phyloP scores from a whole-genome alignment of 1,140 invertebrate genomes.

The Delia radicum region DNA sequence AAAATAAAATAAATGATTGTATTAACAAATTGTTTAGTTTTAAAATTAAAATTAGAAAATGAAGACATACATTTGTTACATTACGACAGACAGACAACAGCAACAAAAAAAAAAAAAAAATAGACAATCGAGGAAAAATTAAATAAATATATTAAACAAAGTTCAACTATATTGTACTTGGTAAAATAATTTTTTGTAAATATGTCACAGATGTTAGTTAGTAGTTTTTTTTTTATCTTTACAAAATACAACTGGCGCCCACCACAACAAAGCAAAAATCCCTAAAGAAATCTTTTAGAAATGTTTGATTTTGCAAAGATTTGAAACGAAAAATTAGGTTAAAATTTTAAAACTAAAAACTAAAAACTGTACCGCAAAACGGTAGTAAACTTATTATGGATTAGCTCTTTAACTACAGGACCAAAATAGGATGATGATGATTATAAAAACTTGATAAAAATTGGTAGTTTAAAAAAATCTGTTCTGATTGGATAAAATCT shows the following conservation, averaged over 20 bases:
- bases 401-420: too few relatives aligned
- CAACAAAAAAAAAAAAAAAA: background rate
- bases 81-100: background rate
- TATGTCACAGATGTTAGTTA: background rate
- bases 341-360: too few relatives aligned
- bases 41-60: slow-evolving; percentile 21
- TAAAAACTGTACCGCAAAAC: too few relatives aligned
- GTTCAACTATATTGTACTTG: background rate
- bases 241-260: background rate
- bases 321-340: too few relatives aligned
- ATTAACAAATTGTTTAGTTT: slow-evolving; percentile 21
- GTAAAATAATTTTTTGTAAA: background rate
- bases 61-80: slow-evolving; percentile 21
- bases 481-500: too few relatives aligned
- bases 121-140: background rate
- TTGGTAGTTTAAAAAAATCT: too few relatives aligned
- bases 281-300: too few relatives aligned
- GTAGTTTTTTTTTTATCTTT: background rate
- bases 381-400: too few relatives aligned
- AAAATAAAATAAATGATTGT: background rate
- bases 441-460: too few relatives aligned
- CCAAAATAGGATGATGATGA: too few relatives aligned
- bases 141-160: background rate
- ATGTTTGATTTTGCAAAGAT: too few relatives aligned
- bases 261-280: background rate